phyloP scores from a whole-genome alignment of 2,113 vertebrate species.

The Fulica atra region DNA sequence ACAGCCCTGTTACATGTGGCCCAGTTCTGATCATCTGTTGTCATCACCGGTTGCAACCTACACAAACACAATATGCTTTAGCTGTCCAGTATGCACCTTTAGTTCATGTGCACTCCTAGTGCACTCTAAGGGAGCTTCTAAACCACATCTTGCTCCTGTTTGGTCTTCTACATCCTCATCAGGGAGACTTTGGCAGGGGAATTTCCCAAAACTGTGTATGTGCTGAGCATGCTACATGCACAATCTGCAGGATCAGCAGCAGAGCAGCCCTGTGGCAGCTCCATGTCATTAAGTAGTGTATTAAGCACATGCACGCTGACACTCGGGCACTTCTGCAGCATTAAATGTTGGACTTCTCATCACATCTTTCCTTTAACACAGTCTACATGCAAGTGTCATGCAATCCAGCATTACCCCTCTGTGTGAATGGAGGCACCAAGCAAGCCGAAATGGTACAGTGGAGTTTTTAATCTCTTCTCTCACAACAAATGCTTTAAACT shows the following conservation, averaged over 20 bases:
- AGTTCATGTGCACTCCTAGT: not conserved
- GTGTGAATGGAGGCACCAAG: not conserved
- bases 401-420: not conserved
- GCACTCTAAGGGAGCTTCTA: not conserved
- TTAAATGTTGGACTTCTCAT: not conserved
- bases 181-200: not conserved
- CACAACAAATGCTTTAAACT: not conserved
- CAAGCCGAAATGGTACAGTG: not conserved
- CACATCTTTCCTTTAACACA: not conserved
- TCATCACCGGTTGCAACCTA: not conserved
- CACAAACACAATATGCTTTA: not conserved
- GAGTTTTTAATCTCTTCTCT: not conserved
- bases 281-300: not conserved
- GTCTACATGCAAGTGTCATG: not conserved
- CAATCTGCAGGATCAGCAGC: not conserved
- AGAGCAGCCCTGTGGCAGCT: not conserved
- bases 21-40: not conserved
- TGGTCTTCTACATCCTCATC: not conserved
- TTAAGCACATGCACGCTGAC: not conserved
- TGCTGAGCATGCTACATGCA: not conserved
- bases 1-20: not conserved
- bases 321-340: not conserved
- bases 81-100: not conserved
- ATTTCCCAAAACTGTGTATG: not conserved
- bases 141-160: not conserved